Base-by-base conservation (phyloP, 2,797 vertebrate genomes). In the Catostomus latipinnis region DNA sequence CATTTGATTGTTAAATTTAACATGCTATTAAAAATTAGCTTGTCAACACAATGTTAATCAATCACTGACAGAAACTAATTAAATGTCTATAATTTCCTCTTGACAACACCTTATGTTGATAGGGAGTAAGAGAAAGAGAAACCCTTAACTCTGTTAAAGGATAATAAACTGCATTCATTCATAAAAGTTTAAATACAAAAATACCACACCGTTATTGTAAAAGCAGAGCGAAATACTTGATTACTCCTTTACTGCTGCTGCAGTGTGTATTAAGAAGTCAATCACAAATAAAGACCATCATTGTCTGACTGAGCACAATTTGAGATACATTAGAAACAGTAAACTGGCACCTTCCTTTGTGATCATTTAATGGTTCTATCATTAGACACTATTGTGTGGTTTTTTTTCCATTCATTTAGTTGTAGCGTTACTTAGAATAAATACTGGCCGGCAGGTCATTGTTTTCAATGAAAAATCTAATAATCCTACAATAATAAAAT, bases 401-500 rank as follows among this genome's bases (percentile, higher is more conserved):
- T 54, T 18, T 45, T 52, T 10, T 70, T 9, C 70, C 8, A 43
- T 70, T 46, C 12, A 46, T 45, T 13, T 61, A 46, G 34, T 60
- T 54, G 13, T 58, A 72, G 49, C 49, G 54, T 16, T 80, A 18
- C 22, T 45, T 53, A 8, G 74, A 84, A 73, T 77, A 60, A 49
- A 22, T 22, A 22, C 22, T 58, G 52, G 18, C 69, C 57, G 18
- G 60, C 54, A 62, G 76, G 13, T 70, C 10, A 69, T 53, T 82
- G 69, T 50, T 68, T 60, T 43, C 62, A 46, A 10, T 82, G 13
- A 73, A 49, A 73, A 81, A 52, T 18, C 22, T 18, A 57, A 71
- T 73, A 77, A 68, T 56, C 6, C 11, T 50, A 69, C 58, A 65
- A 22, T 13, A 57, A n/a, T 5, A 52, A 18, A 16, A 57, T 16